Percentiles rank a stretch among this genome's conserved stretches.
Conservation (phyloP, 2,113 vertebrate species). For the Romanogobio albipinnatus region DNA sequence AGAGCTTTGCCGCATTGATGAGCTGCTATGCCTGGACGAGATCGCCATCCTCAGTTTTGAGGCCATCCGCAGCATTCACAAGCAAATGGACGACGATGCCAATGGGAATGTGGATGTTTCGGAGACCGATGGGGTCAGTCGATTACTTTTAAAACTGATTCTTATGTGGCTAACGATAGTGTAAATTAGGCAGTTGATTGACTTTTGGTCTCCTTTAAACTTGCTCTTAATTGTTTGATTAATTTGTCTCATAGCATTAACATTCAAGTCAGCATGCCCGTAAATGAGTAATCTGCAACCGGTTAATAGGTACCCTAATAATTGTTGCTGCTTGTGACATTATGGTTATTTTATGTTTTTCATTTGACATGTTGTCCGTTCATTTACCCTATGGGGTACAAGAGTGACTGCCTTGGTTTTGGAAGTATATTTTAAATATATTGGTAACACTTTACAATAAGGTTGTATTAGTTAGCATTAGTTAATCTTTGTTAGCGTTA, state of each 20-base stretch:
- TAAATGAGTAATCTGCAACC: not conserved
- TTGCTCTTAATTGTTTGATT: not conserved
- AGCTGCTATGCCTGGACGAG: slow-evolving; percentile 84
- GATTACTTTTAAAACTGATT: not conserved
- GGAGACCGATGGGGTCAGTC: slow-evolving; percentile 92
- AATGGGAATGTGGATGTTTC: slow-evolving; percentile 93
- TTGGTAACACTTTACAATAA: no score
- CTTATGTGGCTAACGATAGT: not conserved
- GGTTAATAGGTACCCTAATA: not conserved
- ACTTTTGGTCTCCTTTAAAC: not conserved
- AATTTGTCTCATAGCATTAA: not conserved
- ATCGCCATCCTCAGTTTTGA: slow-evolving; percentile 90
- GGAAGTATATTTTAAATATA: not conserved
- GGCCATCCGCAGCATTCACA: slow-evolving; percentile 93
- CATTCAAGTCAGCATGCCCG: not conserved
- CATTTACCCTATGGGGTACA: not conserved
- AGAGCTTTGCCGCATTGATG: slow-evolving; percentile 94
- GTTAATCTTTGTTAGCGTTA: no score
- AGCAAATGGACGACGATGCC: slow-evolving; percentile 97
- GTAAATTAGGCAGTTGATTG: not conserved
- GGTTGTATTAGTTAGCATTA: no score
- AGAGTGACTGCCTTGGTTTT: not conserved
- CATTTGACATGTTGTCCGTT: not conserved
- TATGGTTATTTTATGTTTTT: not conserved
- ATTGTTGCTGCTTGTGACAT: not conserved